Conservation (phyloP, 2,797 vertebrate species). For the Sebastolobus alascanus region DNA sequence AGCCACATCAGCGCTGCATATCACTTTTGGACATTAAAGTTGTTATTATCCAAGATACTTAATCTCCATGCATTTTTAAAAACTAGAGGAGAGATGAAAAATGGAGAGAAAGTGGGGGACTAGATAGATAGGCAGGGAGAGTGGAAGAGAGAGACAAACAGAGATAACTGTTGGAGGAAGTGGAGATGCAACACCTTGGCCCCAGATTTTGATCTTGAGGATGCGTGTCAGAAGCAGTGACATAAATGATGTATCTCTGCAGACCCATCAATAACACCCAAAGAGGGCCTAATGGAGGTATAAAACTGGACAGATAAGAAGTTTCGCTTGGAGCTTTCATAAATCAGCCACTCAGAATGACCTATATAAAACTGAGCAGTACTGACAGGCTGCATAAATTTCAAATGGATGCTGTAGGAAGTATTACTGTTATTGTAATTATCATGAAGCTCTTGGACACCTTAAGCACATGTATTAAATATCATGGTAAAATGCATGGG, state of each 20-base stretch:
- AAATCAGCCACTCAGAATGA: conserved; percentile 82
- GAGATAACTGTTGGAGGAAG: conserved; percentile 37
- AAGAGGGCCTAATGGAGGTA: conserved; percentile 83
- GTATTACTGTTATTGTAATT: conserved; percentile 75
- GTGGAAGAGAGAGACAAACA: conserved; percentile 4
- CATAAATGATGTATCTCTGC: conserved; percentile 84
- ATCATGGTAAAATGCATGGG: conserved; percentile 53
- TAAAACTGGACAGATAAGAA: conserved; percentile 85
- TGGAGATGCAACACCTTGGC: conserved; percentile 49
- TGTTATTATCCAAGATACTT: conserved; percentile 34
- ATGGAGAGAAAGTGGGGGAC: background rate
- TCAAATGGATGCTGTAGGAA: conserved; percentile 63
- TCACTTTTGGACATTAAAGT: conserved; percentile 36
- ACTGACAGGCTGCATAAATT: conserved; percentile 76
- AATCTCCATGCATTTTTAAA: conserved; percentile 41
- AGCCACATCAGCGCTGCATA: conserved; percentile 9
- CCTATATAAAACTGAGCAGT: conserved; percentile 80
- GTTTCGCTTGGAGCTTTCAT: conserved; percentile 78
- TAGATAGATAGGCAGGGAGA: background rate
- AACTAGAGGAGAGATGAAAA: conserved; percentile 2
- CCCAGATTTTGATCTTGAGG: conserved; percentile 70
- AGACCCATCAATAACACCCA: conserved; percentile 84
- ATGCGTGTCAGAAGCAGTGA: conserved; percentile 72
- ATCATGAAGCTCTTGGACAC: conserved; percentile 45
- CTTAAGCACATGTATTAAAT: conserved; percentile 64